Base-by-base conservation (phyloP, 53 echinoderm and acorn worm species). In the Stichopus horrens region DNA sequence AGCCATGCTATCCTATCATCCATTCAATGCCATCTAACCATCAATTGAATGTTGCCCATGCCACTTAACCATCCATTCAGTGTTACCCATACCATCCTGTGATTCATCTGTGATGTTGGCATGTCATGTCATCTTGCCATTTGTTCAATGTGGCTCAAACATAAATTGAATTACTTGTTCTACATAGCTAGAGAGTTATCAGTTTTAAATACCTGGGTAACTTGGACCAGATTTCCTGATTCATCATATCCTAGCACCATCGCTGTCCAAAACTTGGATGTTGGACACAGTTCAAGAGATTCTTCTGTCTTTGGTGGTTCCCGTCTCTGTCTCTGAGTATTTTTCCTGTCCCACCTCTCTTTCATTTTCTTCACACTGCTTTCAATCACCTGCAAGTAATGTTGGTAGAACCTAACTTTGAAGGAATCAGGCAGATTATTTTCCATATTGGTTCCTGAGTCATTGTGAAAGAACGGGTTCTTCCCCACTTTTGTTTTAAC, bases 181-280 rank as follows among this genome's bases (percentile, higher is more conserved):
- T 37, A 37, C 0, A 37, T 37, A 37, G n/a, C n/a, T n/a, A n/a
- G 37, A 37, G 37, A 37, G 37, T 37, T 37, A 37, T 37, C 37
- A 37, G 37, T 63, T 55, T 54, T 11, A n/a, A 7, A 13, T 59
- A 83, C 83, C 83, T 83, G 83, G 21, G 83, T 83, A 23, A 83
- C 58, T 63, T 83, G 83, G 59, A 83, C 83, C 23, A 83, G 8
- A 13, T 58, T 63, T 83, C 83, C 83, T 22, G 4, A 20, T 6
- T 63, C 83, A 22, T 83, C 22, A 37, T 23, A 83, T 6, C 83
- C 83, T 18, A 83, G 21, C 4, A 83, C 83, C 63, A 83, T 83
- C 13, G 83, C 83, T 7, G 59, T 83, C 83, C 83, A 83, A 63
- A 59, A 83, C 51, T 83, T 83, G 10, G 57, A 55, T 58, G 83